A percentile compares a stretch with the other conserved stretches of the same genome.
Evolutionary conservation across 2,888 invertebrate species (phyloP).

Genomic region (Oscheius myriophilus): DNA sequence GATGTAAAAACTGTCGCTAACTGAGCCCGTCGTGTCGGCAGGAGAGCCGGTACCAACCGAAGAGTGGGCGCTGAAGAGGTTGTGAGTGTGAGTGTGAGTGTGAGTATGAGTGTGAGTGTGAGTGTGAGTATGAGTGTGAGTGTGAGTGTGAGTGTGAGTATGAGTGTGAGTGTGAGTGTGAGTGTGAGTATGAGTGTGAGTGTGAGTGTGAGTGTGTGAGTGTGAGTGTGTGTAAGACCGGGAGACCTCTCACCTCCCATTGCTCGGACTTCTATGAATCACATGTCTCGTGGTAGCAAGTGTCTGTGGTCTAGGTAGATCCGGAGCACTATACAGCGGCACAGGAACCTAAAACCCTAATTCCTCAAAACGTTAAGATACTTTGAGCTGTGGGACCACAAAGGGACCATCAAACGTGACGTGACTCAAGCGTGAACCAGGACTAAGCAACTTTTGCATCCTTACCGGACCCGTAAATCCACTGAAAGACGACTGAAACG

Average conservation of each 20-base stretch:
- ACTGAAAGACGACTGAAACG: conserved; percentile 27
- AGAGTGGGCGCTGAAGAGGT: conserved; percentile 26
- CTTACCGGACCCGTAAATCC: conserved; percentile 29
- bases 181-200: no score
- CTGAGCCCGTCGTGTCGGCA: conserved; percentile 56
- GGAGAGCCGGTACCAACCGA: conserved; percentile 47
- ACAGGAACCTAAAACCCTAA: conserved; percentile 33
- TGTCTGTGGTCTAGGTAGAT: conserved; percentile 23
- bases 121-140: no score
- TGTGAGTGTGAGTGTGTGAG: no score
- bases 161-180: no score
- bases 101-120: no score
- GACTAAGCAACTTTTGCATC: background rate
- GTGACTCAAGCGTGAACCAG: background rate
- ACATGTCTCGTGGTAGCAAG: conserved; percentile 2
- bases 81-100: no score
- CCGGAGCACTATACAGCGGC: conserved; percentile 25
- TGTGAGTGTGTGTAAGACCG: no score
- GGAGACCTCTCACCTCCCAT: conserved; percentile 21
- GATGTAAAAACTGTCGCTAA: conserved; percentile 62
- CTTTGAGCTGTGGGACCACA: no score
- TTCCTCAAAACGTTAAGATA: no score
- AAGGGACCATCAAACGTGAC: background rate
- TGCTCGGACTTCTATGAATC: conserved; percentile 22
- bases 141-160: no score